These are phyloP conservation scores for Lissocephala sabroskyi DNA, from an alignment of 2,888 invertebrate genomes.

Conservation along the genomic window DNA sequence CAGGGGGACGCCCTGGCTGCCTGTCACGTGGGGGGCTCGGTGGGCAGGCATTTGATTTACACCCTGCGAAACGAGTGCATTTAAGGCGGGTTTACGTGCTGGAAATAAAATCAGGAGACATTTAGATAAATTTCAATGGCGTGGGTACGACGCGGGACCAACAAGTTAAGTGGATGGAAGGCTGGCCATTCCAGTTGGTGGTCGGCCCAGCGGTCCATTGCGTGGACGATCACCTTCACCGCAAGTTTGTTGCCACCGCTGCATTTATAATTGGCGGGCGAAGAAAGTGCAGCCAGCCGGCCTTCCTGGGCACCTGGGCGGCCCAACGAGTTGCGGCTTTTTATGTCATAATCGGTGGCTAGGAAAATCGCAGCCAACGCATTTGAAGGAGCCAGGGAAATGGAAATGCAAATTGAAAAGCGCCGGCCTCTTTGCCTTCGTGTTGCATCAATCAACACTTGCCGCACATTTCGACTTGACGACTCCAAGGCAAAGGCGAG, in stretches of 20 bases:
- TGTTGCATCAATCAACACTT: conserved; percentile 1
- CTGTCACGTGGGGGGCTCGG: too few species aligned
- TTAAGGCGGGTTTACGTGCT: too few species aligned
- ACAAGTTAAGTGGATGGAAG: too few species aligned
- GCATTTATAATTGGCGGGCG: conserved; percentile 1
- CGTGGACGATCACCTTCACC: conserved; percentile 4
- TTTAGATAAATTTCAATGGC: too few species aligned
- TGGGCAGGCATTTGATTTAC: too few species aligned
- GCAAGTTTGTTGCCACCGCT: conserved; percentile 1
- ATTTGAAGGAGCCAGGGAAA: neutral
- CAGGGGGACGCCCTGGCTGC: too few species aligned
- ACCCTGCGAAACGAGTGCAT: too few species aligned
- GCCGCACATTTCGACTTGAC: neutral
- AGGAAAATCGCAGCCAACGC: neutral
- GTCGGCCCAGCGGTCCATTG: too few species aligned
- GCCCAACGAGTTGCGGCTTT: neutral
- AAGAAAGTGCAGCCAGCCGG: neutral
- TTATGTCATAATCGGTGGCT: neutral
- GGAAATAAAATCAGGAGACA: too few species aligned
- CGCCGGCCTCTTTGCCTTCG: neutral
- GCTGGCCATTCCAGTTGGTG: too few species aligned
- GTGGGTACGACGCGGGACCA: too few species aligned
- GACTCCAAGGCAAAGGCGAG: too few species aligned
- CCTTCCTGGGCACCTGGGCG: neutral
- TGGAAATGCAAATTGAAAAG: conserved; percentile 5